These are phyloP conservation scores for Fulica atra DNA, from an alignment of 2,113 vertebrate genomes.

Conservation along the genomic window DNA sequence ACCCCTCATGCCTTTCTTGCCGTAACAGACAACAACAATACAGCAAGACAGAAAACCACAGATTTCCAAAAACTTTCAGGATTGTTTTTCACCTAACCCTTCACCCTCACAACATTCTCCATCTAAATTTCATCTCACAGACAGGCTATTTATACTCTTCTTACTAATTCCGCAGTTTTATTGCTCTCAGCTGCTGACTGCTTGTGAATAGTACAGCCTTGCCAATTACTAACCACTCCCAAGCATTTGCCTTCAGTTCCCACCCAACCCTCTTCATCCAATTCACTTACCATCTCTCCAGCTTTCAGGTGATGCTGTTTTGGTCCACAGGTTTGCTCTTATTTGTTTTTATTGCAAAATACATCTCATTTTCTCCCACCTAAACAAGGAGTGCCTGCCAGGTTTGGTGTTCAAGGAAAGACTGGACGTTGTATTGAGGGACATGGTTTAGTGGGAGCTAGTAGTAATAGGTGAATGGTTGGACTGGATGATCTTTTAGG, in stretches of 20 bases:
- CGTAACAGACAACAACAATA: background rate
- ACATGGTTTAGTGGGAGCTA: no score
- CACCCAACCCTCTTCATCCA: background rate
- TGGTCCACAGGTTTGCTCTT: background rate
- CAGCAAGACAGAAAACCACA: background rate
- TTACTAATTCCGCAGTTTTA: background rate
- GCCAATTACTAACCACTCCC: background rate
- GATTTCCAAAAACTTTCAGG: background rate
- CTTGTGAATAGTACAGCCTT: background rate
- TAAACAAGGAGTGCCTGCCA: rapidly evolving
- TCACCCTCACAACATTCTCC: background rate
- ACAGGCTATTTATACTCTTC: background rate
- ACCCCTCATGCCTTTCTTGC: background rate
- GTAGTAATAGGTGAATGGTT: no score
- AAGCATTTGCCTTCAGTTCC: background rate
- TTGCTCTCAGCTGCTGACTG: background rate
- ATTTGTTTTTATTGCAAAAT: background rate
- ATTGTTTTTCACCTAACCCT: background rate
- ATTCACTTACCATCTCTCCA: background rate
- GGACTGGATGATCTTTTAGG: no score
- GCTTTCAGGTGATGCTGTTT: background rate
- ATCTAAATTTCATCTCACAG: background rate
- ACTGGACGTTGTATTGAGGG: no score
- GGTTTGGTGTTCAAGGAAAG: no score
- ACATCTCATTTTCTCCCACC: background rate